phyloP scores from a whole-genome alignment of 1,140 invertebrate species.

The Apolygus lucorum region DNA sequence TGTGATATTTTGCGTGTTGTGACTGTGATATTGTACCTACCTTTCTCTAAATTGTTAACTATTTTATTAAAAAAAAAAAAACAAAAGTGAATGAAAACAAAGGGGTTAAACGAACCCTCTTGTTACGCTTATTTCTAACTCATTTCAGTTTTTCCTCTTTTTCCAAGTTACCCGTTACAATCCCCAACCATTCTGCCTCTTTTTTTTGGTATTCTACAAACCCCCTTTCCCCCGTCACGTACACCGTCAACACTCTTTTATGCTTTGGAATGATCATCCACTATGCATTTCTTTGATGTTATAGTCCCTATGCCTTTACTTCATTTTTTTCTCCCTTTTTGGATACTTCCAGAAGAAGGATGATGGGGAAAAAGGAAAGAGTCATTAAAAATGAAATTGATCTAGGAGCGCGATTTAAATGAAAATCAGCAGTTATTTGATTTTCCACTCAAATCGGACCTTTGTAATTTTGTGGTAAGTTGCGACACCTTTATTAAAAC shows the following conservation, averaged over 20 bases:
- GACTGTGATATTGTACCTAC: too few species aligned
- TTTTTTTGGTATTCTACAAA: not conserved
- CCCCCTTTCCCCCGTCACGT: too few species aligned
- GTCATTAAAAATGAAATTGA: not conserved
- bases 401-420: not conserved
- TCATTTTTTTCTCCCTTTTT: not conserved
- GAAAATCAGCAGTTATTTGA: too few species aligned
- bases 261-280: not conserved
- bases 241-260: too few species aligned
- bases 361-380: not conserved
- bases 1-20: too few species aligned
- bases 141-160: not conserved
- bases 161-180: not conserved
- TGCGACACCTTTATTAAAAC: too few species aligned
- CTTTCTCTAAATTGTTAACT: too few species aligned
- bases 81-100: not conserved
- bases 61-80: too few species aligned
- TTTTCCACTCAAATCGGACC: too few species aligned
- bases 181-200: not conserved
- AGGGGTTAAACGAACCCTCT: not conserved
- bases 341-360: not conserved
- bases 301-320: not conserved
- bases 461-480: too few species aligned
- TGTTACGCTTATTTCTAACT: not conserved
- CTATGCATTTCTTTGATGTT: not conserved